Base-by-base conservation (phyloP, 2,888 invertebrate species). In the Drosophila trichaetosa region DNA sequence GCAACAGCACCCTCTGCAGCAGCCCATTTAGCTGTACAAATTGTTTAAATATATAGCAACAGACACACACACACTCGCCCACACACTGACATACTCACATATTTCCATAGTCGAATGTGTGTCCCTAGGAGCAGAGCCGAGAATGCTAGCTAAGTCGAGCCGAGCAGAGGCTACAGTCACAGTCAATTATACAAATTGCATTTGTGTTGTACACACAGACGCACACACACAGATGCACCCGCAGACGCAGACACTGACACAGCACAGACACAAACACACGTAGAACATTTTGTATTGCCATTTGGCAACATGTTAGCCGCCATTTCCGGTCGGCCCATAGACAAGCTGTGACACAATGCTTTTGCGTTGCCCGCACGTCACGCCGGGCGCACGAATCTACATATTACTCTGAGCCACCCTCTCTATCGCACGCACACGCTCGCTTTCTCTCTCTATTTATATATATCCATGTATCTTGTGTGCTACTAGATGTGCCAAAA, bases 151-250 rank as follows among this genome's bases (percentile, higher is more conserved):
- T 52, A 40, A 57, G 56, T 59, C 42, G 62, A 60, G 51, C 31
- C 63, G 53, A 66, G 54, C 52, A 60, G 64, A 70, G 79, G 79
- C 71, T 67, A 79, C 81, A 87, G 84, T 84, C 88, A 82, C 88
- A 86, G 86, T 87, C 86, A 86, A 89, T 86, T 86, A 86, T 87
- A 89, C 90, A 86, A 86, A 89, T 86, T 86, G 88, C 90, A 90
- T 87, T 87, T 87, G 87, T 70, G 69, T 73, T 70, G 59, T 51
- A 61, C 36, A 21, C 34, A 51, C 58, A 67, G 21, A 46, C 31
- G 29, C 31, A 56, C 16, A 48, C 21, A 67, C 21, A 38, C 18
- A 34, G 0, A 59, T 10, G 13, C 27, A 31, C 13, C 21, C 16
- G 53, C 51, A 58, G 27, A 18, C 24, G 27, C 48, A 66, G 21